Base-by-base conservation (phyloP, 2,113 vertebrate species). In the Balaeniceps rex region DNA sequence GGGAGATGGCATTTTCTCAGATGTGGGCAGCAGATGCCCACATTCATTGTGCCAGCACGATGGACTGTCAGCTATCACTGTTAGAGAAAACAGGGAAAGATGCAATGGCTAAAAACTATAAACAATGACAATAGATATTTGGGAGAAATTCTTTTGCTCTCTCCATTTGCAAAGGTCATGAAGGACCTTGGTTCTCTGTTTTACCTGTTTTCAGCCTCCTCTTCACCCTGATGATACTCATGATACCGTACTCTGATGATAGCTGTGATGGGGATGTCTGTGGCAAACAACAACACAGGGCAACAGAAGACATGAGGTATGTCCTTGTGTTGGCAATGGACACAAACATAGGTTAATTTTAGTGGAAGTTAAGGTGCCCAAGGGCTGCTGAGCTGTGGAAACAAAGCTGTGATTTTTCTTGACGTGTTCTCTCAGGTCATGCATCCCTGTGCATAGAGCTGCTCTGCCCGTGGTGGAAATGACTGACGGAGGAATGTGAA, bases 11-110 rank as follows among this genome's bases (percentile, higher is more conserved):
- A 0, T 83, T 80, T 49, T 58, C n/a, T 81, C 44, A 24, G n/a
- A 24, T 25, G 28, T 26, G 12, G 36, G 36, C 38, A 44, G 21
- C 22, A 54, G 21, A 42, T 55, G 42, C 33, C 11, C n/a, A 60
- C 33, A 38, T 51, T 40, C 28, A 23, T 72, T 63, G 21, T 57
- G 36, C 54, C 18, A 40, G 49, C 23, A n/a, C 16, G 17, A 71
- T 0, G 9, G 36, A 44, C 28, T 2, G 1, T 40, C 57, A 61
- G 0, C 23, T 52, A 14, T 19, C 4, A 3, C 46, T 51, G 54
- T 38, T n/a, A 64, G 72, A 87, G 26, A 46, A 69, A 66, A 55
- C 2, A 21, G 14, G 18, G 71, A 80, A 83, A 58, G 15, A 14
- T 2, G 6, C 25, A 17, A 63, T 4, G 8, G 22, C 25, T 74